These are phyloP conservation scores for Tapirus terrestris DNA, from an alignment of 2,113 vertebrate species.

Conservation along the genomic window DNA sequence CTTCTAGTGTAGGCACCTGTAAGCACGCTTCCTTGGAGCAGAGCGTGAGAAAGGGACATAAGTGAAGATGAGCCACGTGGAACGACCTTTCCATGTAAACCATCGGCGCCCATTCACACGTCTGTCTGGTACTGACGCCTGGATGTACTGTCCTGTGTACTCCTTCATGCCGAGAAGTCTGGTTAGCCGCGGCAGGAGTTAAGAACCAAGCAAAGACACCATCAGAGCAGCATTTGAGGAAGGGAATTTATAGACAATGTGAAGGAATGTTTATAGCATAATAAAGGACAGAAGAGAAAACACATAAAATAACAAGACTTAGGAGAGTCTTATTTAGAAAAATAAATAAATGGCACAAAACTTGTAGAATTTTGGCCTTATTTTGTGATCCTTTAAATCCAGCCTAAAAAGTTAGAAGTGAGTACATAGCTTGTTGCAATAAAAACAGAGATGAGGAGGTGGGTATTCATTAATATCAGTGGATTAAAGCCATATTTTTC, in stretches of 20 bases:
- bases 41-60: not conserved
- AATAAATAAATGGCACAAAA: not conserved
- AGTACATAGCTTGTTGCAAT: too few species aligned
- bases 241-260: not conserved
- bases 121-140: not conserved
- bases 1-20: not conserved
- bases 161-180: not conserved
- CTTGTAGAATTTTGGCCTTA: not conserved
- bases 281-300: not conserved
- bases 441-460: not conserved
- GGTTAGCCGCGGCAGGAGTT: too few species aligned
- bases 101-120: accelerated
- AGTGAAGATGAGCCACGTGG: accelerated
- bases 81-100: accelerated
- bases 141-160: accelerated
- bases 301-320: not conserved
- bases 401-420: not conserved
- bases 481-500: not conserved
- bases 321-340: not conserved
- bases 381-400: not conserved
- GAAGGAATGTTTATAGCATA: not conserved
- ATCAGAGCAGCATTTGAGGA: too few species aligned
- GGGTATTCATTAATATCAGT: not conserved
- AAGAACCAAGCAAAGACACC: not conserved
- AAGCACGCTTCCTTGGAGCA: not conserved